Evolutionary conservation across 1,140 invertebrate genomes (phyloP), one percentile per base, ranked within the genome.

Genomic region (Drosophila sproati): DNA sequence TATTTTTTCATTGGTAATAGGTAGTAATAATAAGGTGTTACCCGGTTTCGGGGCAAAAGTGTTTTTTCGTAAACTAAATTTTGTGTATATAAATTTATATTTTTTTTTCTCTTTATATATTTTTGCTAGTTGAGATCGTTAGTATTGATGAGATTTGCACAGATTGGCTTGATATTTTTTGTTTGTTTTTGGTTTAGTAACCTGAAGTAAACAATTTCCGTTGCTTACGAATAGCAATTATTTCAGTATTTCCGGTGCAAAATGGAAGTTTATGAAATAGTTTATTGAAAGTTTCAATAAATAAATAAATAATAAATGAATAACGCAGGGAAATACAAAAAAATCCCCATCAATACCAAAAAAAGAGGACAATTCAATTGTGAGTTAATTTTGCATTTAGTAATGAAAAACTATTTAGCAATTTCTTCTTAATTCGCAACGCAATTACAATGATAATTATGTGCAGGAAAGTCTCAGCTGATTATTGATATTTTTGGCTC

Each of bases 361-460:
- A 28, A 54, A 7, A 34, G 4, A 20, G 1, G 29, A 34, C 29
- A 51, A 51, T 52, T 12, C 3, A 12, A 52, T 20, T 52, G n/a
- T 12, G n/a, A 32, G 51, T 32, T 35, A 5, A 34, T 32, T 52
- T 52, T 32, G 3, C 5, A 12, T 52, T 52, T 4, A 35, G 5
- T 28, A 48, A 12, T 48, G 20, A 3, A 12, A 45, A 45, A n/a
- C 5, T 3, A 5, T 34, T 12, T n/a, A 12, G 50, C 29, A n/a
- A 43, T 43, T 57, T 5, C 43, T 41, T 2, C 7, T 45, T 35
- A 60, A 60, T 60, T 48, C 28, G 31, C 31, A 8, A 48, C 8
- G 20, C 41, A 56, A 56, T 56, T 47, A 60, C 12, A 48, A 48
- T 28, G 20, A 5, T 48, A 60, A 60, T 60, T 60, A 43, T 34